Evolutionary conservation across 1,140 invertebrate species (phyloP).

Genomic region (Lucilia sericata): DNA sequence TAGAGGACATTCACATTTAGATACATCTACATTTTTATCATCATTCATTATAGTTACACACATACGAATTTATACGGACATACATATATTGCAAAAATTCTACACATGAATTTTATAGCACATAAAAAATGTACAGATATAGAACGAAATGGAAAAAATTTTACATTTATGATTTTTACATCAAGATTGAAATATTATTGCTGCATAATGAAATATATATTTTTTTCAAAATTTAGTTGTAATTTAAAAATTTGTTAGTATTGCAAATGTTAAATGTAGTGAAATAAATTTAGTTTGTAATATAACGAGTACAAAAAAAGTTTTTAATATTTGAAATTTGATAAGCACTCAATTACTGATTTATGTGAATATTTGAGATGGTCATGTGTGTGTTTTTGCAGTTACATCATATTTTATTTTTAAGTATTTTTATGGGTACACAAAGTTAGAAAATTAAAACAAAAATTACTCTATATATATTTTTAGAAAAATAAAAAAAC

Average conservation of each 20-base stretch:
- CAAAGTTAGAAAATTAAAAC: background rate
- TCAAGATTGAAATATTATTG: background rate
- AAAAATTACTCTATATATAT: background rate
- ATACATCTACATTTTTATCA: slow-evolving; percentile 11
- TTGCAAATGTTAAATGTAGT: background rate
- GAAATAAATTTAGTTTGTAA: too few relatives aligned
- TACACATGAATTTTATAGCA: too few relatives aligned
- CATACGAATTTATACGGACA: too few relatives aligned
- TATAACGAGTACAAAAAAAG: too few relatives aligned
- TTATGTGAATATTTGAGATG: too few relatives aligned
- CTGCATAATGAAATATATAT: background rate
- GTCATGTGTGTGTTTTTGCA: too few relatives aligned
- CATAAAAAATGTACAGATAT: background rate
- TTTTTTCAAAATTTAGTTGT: background rate
- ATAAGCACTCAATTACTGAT: too few relatives aligned
- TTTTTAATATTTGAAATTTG: too few relatives aligned
- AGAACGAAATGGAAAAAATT: background rate
- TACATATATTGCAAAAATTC: background rate
- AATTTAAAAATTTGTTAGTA: background rate
- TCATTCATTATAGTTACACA: background rate
- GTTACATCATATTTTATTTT: too few relatives aligned
- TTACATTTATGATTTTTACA: background rate
- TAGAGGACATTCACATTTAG: slow-evolving; percentile 10
- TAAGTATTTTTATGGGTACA: background rate
- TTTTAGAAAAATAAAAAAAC: too few relatives aligned